Conservation (phyloP, 2,797 vertebrate species). For the Sebastes taczanowskii region DNA sequence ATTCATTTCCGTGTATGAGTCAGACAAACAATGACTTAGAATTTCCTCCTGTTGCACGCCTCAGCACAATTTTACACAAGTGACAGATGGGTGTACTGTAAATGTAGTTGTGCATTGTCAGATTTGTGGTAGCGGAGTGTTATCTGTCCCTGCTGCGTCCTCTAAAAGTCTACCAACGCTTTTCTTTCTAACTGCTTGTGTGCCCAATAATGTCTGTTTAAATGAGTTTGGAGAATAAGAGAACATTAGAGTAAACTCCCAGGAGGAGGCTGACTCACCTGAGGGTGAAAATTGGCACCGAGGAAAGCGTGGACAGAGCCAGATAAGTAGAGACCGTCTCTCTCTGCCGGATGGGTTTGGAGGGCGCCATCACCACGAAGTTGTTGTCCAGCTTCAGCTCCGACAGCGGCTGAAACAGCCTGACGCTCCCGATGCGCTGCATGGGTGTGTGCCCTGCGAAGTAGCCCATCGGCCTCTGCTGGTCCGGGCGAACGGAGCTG, state of each 20-base stretch:
- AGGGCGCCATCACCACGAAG: conserved; percentile 89
- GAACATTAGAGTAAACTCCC: conserved; percentile 1
- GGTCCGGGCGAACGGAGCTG: conserved; percentile 82
- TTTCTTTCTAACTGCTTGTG: background rate
- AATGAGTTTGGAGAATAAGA: background rate
- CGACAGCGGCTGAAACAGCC: conserved; percentile 85
- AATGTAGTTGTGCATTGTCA: background rate
- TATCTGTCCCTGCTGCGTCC: background rate
- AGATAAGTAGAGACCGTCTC: conserved; percentile 88
- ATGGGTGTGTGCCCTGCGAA: conserved; percentile 85
- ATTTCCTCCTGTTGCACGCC: background rate
- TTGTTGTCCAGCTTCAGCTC: conserved; percentile 90
- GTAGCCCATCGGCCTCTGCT: conserved; percentile 77
- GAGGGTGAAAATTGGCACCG: conserved; percentile 90
- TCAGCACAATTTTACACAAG: conserved; percentile 1
- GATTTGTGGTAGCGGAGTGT: background rate
- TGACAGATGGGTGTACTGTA: conserved; percentile 2
- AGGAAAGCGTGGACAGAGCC: conserved; percentile 86
- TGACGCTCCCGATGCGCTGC: conserved; percentile 88
- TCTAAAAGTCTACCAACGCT: background rate
- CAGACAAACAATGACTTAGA: conserved; percentile 28
- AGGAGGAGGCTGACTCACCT: conserved; percentile 81
- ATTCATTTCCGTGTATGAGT: conserved; percentile 26
- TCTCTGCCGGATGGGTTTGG: conserved; percentile 89
- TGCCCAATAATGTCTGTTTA: background rate